A percentile compares a stretch with the other conserved stretches of the same genome.
These are phyloP conservation scores for Sphaerophoria rueppellii DNA, from an alignment of 2,888 invertebrate species.

Conservation along the genomic window DNA sequence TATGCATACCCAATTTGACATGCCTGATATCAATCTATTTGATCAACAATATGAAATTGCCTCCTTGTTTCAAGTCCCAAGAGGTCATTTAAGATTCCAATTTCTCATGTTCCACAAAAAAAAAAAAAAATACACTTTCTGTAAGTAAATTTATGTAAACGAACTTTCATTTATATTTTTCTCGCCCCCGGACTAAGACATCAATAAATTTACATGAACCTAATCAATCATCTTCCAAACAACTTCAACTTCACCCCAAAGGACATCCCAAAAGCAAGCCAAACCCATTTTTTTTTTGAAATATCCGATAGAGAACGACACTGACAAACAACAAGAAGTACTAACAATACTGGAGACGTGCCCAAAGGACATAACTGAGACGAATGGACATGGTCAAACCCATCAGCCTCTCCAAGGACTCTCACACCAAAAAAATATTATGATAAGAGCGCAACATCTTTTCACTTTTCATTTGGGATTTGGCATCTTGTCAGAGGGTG, in stretches of 20 bases:
- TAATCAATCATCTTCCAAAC: slow-evolving; percentile 68
- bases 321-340: slow-evolving; percentile 57
- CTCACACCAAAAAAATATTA: slow-evolving; percentile 26
- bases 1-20: no score
- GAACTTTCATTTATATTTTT: slow-evolving; percentile 17
- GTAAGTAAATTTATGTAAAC: slow-evolving; percentile 46
- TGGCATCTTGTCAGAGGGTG: slow-evolving; percentile 73
- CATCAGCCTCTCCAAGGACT: slow-evolving; percentile 41
- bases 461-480: slow-evolving; percentile 73
- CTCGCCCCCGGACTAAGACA: slow-evolving; percentile 37
- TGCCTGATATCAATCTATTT: not conserved
- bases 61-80: slow-evolving; percentile 3
- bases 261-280: not conserved
- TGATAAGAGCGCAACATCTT: slow-evolving; percentile 65
- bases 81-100: slow-evolving; percentile 34
- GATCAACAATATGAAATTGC: not conserved
- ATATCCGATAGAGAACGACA: slow-evolving; percentile 30
- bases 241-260: slow-evolving; percentile 16
- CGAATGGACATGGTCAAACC: slow-evolving; percentile 20
- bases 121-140: not conserved
- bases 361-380: not conserved
- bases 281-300: not conserved
- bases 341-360: not conserved
- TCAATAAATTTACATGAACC: slow-evolving; percentile 71
- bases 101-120: not conserved